Conservation (phyloP, 1,140 invertebrate species). For the Drosophila truncata region DNA sequence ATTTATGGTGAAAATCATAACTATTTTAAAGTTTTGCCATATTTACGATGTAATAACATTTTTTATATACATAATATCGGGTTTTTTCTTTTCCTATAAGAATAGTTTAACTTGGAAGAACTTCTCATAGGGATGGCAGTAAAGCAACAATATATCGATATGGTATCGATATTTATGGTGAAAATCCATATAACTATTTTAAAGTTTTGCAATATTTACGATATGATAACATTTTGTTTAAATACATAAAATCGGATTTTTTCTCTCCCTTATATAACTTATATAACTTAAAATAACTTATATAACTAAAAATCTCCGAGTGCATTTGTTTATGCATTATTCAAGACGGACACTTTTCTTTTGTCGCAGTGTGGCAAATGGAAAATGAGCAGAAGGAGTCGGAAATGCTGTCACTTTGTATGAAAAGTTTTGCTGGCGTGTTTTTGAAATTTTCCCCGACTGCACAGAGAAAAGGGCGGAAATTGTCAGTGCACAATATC, state of each 20-base stretch:
- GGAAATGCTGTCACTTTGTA: slow-evolving; percentile 52
- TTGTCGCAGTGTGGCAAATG: slow-evolving; percentile 14
- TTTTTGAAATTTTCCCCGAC: slow-evolving; percentile 41
- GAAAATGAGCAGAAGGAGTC: slow-evolving; percentile 44
- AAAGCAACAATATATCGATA: background rate
- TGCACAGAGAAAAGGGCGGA: slow-evolving; percentile 54
- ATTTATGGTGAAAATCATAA: background rate
- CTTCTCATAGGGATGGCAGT: too few species aligned
- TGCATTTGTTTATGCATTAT: slow-evolving; percentile 2
- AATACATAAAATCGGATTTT: background rate
- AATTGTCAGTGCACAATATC: slow-evolving; percentile 82
- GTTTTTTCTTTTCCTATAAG: background rate
- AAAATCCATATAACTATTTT: background rate
- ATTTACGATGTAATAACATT: background rate
- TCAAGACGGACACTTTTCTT: background rate
- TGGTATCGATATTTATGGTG: background rate
- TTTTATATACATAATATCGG: background rate
- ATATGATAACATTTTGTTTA: background rate
- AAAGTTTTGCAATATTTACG: background rate
- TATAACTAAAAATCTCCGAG: background rate
- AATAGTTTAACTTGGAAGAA: background rate
- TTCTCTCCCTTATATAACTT: too few species aligned
- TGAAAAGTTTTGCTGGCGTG: slow-evolving; percentile 51
- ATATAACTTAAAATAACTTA: too few species aligned
- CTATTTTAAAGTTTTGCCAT: background rate